Evolutionary conservation across 2,797 vertebrate genomes (phyloP).

Genomic region (Notolepis coatsorum): DNA sequence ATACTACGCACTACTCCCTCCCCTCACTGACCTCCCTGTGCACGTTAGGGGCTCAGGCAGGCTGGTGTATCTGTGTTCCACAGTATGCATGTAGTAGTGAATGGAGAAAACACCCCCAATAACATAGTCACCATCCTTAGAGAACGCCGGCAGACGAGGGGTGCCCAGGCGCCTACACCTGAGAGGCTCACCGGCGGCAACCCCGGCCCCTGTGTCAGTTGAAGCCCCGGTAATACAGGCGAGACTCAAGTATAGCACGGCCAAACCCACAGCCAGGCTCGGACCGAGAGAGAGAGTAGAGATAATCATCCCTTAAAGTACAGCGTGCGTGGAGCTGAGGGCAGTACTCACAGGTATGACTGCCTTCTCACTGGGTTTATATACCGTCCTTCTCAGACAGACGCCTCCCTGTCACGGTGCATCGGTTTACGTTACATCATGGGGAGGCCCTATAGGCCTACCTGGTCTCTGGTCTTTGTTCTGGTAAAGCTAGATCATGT

Average conservation of each 20-base stretch:
- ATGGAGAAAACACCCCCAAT: constrained; percentile 71
- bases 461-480: too few species aligned
- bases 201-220: not conserved
- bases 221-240: not conserved
- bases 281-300: constrained; percentile 16
- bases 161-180: constrained; percentile 51
- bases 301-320: constrained; percentile 22
- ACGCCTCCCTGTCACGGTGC: not conserved
- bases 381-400: constrained; percentile 17
- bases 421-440: too few species aligned
- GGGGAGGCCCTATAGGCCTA: too few species aligned
- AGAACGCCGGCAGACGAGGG: constrained; percentile 38
- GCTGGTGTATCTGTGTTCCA: constrained; percentile 53
- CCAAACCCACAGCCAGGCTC: constrained; percentile 23
- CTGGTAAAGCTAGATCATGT: too few species aligned
- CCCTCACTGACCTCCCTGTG: constrained; percentile 63
- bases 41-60: constrained; percentile 60
- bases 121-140: constrained; percentile 61
- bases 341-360: not conserved
- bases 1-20: too few species aligned
- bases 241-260: constrained; percentile 2
- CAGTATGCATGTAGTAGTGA: constrained; percentile 44
- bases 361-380: constrained; percentile 28
- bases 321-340: not conserved
- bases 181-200: not conserved